A percentile compares a stretch with the other conserved stretches of the same genome.
phyloP scores from a whole-genome alignment of 2,113 vertebrate species.

The Todiramphus chloris region DNA sequence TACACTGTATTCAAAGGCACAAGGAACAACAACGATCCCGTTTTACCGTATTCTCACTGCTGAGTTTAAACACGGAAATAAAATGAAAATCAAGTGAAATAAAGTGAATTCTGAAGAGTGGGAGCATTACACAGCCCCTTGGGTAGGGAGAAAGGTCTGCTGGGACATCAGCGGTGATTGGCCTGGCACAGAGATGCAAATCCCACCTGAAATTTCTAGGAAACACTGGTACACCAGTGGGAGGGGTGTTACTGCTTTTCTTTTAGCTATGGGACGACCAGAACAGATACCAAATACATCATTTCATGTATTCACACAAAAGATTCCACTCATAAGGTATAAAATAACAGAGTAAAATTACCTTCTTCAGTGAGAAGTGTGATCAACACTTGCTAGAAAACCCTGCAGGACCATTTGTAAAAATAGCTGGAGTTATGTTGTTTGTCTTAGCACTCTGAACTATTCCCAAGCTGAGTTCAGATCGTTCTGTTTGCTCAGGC shows the following conservation, averaged over 20 bases:
- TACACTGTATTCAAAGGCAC: not conserved
- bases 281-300: not conserved
- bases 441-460: constrained; percentile 68
- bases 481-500: constrained; percentile 60
- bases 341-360: not conserved
- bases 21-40: not conserved
- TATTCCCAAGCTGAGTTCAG: constrained; percentile 50
- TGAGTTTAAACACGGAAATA: not conserved
- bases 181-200: not conserved
- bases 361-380: not conserved
- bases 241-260: not conserved
- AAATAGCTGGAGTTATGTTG: constrained; percentile 27
- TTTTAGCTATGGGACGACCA: not conserved
- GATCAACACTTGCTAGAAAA: constrained; percentile 18
- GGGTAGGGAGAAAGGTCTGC: not conserved
- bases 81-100: not conserved
- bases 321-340: not conserved
- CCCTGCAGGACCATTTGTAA: constrained; percentile 22
- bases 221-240: accelerated
- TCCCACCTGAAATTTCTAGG: not conserved
- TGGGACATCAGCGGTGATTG: not conserved
- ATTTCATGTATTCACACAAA: not conserved
- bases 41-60: not conserved
- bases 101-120: not conserved
- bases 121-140: accelerated